Percentiles rank a stretch among this genome's conserved stretches.
These are phyloP conservation scores for Odontocerum albicorne DNA, from an alignment of 2,888 invertebrate genomes.

Conservation along the genomic window DNA sequence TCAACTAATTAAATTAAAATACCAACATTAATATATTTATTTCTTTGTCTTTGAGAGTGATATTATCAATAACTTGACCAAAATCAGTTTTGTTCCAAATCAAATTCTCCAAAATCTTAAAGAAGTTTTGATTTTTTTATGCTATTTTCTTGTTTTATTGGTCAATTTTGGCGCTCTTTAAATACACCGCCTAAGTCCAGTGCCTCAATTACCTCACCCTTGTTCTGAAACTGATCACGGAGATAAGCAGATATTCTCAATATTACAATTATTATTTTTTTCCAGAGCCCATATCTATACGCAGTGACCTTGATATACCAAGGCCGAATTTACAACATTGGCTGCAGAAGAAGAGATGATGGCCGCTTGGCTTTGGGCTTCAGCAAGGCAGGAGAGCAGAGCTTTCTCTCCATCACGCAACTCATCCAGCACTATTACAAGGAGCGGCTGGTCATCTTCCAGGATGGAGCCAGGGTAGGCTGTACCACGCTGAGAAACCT, in stretches of 20 bases:
- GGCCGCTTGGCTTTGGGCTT: constrained; percentile 58
- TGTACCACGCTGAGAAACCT: constrained; percentile 56
- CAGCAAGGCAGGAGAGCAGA: constrained; percentile 55
- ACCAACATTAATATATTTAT: too few relatives aligned
- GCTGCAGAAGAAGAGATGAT: constrained; percentile 55
- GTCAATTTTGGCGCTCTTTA: too few relatives aligned
- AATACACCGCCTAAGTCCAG: too few relatives aligned
- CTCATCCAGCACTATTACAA: constrained; percentile 59
- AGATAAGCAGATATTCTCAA: too few relatives aligned
- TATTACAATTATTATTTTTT: constrained; percentile 8
- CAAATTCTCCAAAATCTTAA: too few relatives aligned
- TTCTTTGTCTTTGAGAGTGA: too few relatives aligned
- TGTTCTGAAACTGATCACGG: too few relatives aligned
- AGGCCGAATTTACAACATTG: constrained; percentile 58
- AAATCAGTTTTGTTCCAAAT: too few relatives aligned
- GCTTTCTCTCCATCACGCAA: constrained; percentile 54
- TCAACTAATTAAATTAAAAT: too few relatives aligned
- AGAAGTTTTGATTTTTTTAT: neutral
- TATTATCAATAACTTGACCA: too few relatives aligned
- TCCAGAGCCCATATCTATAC: constrained; percentile 47
- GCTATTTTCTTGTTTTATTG: too few relatives aligned
- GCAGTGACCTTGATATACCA: constrained; percentile 59
- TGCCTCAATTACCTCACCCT: too few relatives aligned
- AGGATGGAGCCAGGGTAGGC: constrained; percentile 52
- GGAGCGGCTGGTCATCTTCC: constrained; percentile 56